A percentile compares a stretch with the other conserved stretches of the same genome.
Evolutionary conservation across 2,113 vertebrate genomes (phyloP).

Genomic region (Amia ocellicauda): DNA sequence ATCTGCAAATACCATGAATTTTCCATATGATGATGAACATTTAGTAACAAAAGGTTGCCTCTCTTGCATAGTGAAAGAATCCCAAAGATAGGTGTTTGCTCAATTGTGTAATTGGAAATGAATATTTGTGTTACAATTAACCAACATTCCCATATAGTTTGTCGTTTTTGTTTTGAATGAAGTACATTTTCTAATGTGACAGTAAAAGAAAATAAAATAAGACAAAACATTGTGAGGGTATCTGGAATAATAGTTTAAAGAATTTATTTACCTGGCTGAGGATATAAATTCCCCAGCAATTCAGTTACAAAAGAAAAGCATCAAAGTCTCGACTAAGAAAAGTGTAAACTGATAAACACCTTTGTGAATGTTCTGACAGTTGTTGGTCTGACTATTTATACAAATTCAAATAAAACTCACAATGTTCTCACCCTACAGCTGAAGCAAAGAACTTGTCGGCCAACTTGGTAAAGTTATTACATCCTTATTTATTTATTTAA

Average conservation of each 20-base stretch:
- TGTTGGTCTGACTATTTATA: conserved; percentile 38
- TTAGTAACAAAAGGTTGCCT: too few relatives aligned
- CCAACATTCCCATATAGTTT: too few relatives aligned
- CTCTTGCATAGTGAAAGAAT: too few relatives aligned
- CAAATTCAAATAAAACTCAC: conserved; percentile 50
- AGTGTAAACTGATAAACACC: conserved; percentile 22
- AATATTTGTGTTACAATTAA: too few relatives aligned
- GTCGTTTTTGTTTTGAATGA: too few relatives aligned
- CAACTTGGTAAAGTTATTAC: neutral
- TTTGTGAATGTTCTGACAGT: conserved; percentile 19
- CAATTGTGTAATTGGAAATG: too few relatives aligned
- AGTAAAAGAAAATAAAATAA: neutral
- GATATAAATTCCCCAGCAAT: conserved; percentile 39
- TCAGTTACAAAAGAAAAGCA: conserved; percentile 11
- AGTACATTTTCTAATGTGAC: too few relatives aligned
- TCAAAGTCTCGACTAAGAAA: conserved; percentile 35
- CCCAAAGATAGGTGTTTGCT: too few relatives aligned
- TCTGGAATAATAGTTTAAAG: conserved; percentile 11
- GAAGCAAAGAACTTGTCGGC: neutral
- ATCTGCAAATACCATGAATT: too few relatives aligned
- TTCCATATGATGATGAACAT: too few relatives aligned
- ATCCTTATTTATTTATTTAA: neutral
- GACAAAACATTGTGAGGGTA: conserved; percentile 22
- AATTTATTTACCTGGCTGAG: conserved; percentile 38
- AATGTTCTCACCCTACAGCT: neutral